These are phyloP conservation scores for Oscheius sp. DNA, from an alignment of 1,140 invertebrate genomes.

Conservation along the genomic window DNA sequence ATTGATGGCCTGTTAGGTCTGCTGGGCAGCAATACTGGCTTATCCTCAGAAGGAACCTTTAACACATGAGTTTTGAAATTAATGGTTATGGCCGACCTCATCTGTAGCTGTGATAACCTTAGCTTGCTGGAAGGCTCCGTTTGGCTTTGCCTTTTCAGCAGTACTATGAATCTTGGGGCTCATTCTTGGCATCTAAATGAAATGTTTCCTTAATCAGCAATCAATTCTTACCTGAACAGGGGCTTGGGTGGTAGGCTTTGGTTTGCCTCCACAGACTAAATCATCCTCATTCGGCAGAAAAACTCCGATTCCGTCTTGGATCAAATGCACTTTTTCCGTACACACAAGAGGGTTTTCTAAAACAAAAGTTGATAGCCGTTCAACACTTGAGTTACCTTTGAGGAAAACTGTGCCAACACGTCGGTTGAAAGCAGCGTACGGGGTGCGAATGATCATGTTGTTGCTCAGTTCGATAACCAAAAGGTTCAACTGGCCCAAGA, in stretches of 20 bases:
- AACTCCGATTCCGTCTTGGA: conserved; percentile 57
- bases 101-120: not conserved
- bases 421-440: conserved; percentile 56
- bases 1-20: not conserved
- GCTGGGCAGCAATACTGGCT: not conserved
- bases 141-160: not conserved
- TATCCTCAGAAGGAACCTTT: not conserved
- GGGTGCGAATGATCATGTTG: conserved; percentile 53
- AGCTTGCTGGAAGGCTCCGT: conserved; percentile 23
- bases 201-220: not conserved
- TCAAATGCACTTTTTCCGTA: conserved; percentile 56
- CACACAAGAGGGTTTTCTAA: conserved; percentile 59
- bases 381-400: conserved; percentile 49
- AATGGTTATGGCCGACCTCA: not conserved
- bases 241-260: conserved; percentile 9
- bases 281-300: conserved; percentile 52
- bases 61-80: not conserved
- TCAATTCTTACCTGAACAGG: not conserved
- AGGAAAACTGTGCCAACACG: conserved; percentile 58
- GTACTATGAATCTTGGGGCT: not conserved
- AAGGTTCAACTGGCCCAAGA: conserved; percentile 54
- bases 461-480: conserved; percentile 52
- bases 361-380: not conserved
- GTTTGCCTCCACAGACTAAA: conserved; percentile 45
- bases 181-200: too few species aligned